Evolutionary conservation across 2,888 invertebrate genomes (phyloP).

Genomic region (Balanococcus diminutus): DNA sequence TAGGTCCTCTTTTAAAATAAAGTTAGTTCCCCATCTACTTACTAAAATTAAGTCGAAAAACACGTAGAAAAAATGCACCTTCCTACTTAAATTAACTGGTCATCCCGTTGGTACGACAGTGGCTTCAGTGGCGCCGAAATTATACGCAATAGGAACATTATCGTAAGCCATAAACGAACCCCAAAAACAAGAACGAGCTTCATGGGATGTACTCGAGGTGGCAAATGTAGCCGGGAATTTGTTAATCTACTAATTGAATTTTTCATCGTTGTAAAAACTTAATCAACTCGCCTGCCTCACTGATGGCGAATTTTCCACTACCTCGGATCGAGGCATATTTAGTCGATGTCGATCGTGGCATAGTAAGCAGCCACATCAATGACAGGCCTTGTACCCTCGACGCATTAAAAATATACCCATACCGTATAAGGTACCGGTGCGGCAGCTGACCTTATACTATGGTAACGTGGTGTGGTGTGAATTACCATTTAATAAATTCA

Average conservation of each 20-base stretch:
- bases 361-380: not conserved
- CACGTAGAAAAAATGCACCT: too few species aligned
- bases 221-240: not conserved
- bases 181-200: not conserved
- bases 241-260: not conserved
- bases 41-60: too few species aligned
- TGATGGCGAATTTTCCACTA: not conserved
- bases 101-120: too few species aligned
- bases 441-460: not conserved
- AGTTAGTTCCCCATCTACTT: too few species aligned
- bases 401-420: not conserved
- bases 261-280: not conserved
- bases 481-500: constrained; percentile 18
- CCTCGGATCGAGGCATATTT: too few species aligned
- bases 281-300: not conserved
- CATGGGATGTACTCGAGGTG: not conserved
- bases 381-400: not conserved
- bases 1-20: too few species aligned
- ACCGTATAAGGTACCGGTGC: not conserved
- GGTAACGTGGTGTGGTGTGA: not conserved
- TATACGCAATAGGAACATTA: not conserved
- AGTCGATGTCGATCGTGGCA: too few species aligned
- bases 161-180: not conserved
- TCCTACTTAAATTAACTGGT: too few species aligned
- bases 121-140: not conserved